Conservation (phyloP, 2,888 invertebrate species). For the Cenopis cana region DNA sequence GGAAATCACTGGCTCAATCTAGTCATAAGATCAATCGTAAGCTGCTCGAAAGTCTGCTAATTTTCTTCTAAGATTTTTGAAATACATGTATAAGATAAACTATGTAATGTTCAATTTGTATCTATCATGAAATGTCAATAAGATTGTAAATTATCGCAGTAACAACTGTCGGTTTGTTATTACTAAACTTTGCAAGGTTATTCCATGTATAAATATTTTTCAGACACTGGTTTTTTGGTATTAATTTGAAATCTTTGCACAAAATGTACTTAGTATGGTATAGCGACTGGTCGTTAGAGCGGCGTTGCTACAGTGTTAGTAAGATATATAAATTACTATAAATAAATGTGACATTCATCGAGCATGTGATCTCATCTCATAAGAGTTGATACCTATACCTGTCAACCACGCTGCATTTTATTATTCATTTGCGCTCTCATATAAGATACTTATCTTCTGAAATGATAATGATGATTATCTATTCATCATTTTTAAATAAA, state of each 20-base stretch:
- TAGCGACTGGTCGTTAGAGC: conserved; percentile 61
- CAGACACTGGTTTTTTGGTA: conserved; percentile 58
- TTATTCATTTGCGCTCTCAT: conserved; percentile 57
- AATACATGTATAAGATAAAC: conserved; percentile 69
- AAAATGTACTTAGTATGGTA: conserved; percentile 80
- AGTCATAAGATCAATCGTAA: conserved; percentile 84
- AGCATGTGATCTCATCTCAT: conserved; percentile 80
- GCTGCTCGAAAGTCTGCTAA: conserved; percentile 76
- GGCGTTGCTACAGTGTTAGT: conserved; percentile 62
- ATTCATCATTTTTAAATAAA: conserved; percentile 59
- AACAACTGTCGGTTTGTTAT: conserved; percentile 66
- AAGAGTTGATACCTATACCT: conserved; percentile 56
- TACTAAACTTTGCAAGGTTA: conserved; percentile 64
- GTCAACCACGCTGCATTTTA: conserved; percentile 50
- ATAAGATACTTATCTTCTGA: conserved; percentile 61
- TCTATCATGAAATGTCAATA: conserved; percentile 61
- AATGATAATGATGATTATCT: conserved; percentile 49
- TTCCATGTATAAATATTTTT: conserved; percentile 58
- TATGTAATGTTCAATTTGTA: conserved; percentile 60
- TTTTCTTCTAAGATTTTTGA: conserved; percentile 75
- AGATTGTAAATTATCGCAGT: conserved; percentile 63
- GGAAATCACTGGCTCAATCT: conserved; percentile 83
- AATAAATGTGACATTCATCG: conserved; percentile 64
- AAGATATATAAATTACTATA: conserved; percentile 62
- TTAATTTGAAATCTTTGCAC: conserved; percentile 77